phyloP scores from a whole-genome alignment of 2,797 vertebrate genomes.

The Coendou prehensilis region DNA sequence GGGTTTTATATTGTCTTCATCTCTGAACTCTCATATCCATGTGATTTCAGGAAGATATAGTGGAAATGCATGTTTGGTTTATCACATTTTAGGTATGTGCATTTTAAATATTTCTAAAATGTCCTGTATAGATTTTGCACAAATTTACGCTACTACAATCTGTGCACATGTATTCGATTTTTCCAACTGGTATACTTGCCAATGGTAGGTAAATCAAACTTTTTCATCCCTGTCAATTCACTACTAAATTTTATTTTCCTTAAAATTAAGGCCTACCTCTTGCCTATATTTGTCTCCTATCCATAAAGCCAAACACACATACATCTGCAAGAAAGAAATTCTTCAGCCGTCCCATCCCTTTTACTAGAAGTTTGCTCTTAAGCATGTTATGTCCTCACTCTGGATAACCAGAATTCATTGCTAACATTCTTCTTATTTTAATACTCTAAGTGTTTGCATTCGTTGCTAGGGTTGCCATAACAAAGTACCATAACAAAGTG shows the following conservation, averaged over 20 bases:
- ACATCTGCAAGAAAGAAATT: neutral
- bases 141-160: neutral
- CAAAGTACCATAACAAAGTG: neutral
- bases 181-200: neutral
- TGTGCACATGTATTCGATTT: neutral
- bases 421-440: neutral
- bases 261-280: neutral
- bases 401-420: neutral
- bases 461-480: neutral
- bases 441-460: neutral
- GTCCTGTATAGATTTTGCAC: neutral
- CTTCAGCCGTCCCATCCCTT: neutral
- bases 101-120: neutral
- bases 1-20: neutral
- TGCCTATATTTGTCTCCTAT: neutral
- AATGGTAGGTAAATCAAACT: neutral
- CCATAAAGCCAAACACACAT: neutral
- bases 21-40: neutral
- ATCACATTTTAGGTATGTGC: neutral
- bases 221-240: neutral
- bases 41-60: neutral
- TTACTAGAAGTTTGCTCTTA: neutral
- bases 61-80: neutral
- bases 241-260: neutral
- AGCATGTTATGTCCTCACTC: neutral